phyloP scores from a whole-genome alignment of 2,888 invertebrate species.

The Watsonalla cultraria region DNA sequence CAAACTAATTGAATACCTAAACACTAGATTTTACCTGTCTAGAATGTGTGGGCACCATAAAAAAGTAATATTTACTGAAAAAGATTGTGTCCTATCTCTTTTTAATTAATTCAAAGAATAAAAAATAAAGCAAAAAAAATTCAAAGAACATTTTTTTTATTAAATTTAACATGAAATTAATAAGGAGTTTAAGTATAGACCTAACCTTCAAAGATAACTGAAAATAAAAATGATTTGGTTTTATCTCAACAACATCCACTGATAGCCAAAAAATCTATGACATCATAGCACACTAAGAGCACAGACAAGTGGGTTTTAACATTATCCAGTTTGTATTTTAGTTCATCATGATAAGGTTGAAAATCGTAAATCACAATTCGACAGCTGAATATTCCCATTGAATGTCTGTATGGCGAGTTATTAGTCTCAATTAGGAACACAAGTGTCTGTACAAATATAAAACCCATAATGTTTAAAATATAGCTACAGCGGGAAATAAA shows the following conservation, averaged over 20 bases:
- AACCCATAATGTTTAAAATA: slow-evolving; percentile 37
- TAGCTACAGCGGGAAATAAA: slow-evolving; percentile 25
- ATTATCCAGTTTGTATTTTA: slow-evolving; percentile 4
- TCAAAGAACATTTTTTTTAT: no score
- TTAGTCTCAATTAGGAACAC: slow-evolving; percentile 61
- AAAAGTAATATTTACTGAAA: no score
- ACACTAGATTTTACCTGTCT: no score
- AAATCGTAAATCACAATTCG: slow-evolving; percentile 18
- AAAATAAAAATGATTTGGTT: slow-evolving; percentile 2
- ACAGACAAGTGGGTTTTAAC: slow-evolving; percentile 13
- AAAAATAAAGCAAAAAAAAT: no score
- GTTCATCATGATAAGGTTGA: slow-evolving; percentile 28
- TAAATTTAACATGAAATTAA: no score
- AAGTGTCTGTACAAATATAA: slow-evolving; percentile 47
- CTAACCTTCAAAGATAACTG: slow-evolving; percentile 1
- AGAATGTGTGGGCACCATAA: no score
- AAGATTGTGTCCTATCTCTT: no score
- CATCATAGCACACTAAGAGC: slow-evolving; percentile 21
- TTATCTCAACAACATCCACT: slow-evolving; percentile 14
- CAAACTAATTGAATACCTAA: no score
- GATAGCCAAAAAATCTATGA: slow-evolving; percentile 21
- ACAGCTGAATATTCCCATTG: slow-evolving; percentile 20
- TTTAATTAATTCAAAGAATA: no score
- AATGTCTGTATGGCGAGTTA: slow-evolving; percentile 35
- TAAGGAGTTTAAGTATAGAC: no score